phyloP scores from a whole-genome alignment of 2,113 vertebrate genomes.

The Vulpes vulpes region DNA sequence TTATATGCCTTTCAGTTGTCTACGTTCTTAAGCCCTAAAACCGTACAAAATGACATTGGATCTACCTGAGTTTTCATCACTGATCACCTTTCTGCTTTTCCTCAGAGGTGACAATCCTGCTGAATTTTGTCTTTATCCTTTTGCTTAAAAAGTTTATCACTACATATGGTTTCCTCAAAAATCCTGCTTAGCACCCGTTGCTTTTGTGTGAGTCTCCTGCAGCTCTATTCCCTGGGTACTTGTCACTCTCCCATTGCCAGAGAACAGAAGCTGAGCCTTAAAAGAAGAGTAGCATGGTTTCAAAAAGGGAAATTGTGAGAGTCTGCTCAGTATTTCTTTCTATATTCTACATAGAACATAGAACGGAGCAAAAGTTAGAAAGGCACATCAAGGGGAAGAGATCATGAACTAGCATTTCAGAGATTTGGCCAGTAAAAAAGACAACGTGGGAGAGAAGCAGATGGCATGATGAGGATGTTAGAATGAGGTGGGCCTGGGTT shows the following conservation, averaged over 20 bases:
- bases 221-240: not conserved
- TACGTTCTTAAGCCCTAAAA: not conserved
- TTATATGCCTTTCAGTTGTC: not conserved
- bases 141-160: not conserved
- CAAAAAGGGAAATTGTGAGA: not conserved
- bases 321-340: not conserved
- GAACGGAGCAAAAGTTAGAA: not conserved
- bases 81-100: not conserved
- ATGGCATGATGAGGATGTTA: rapidly evolving
- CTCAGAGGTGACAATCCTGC: not conserved
- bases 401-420: not conserved
- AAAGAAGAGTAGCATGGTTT: not conserved
- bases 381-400: not conserved
- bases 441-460: not conserved
- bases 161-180: not conserved
- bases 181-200: not conserved
- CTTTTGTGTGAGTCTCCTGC: not conserved
- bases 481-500: not conserved
- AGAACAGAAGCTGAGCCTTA: not conserved
- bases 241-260: not conserved
- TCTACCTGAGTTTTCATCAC: not conserved
- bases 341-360: not conserved
- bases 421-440: not conserved
- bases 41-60: not conserved
- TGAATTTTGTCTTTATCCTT: not conserved